Conservation (phyloP, 2,888 invertebrate genomes). For the Drosophila macrospina region DNA sequence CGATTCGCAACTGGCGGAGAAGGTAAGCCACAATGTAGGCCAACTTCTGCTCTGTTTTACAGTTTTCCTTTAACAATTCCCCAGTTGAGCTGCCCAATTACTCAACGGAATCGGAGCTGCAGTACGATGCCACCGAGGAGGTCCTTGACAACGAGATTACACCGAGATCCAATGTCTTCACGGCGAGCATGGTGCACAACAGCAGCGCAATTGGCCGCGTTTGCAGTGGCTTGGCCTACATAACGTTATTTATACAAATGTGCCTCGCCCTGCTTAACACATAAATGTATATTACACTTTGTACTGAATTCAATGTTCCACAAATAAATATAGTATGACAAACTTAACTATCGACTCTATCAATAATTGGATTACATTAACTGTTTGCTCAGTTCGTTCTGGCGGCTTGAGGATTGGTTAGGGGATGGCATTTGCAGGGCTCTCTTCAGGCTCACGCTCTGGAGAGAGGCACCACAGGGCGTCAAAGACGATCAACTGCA, state of each 20-base stretch:
- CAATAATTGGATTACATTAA: neutral
- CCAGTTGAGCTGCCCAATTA: constrained; percentile 84
- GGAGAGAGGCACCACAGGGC: constrained; percentile 40
- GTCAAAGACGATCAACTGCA: constrained; percentile 49
- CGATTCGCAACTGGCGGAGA: constrained; percentile 92
- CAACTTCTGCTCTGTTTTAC: neutral
- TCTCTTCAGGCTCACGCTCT: constrained; percentile 31
- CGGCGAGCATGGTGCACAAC: constrained; percentile 64
- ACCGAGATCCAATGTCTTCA: constrained; percentile 65
- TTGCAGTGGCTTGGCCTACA: constrained; percentile 24
- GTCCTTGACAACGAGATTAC: constrained; percentile 77
- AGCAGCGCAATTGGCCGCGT: constrained; percentile 26
- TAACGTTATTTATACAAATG: constrained; percentile 18
- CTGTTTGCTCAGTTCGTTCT: neutral
- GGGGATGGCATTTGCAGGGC: neutral
- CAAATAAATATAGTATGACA: constrained; percentile 36
- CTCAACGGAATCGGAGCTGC: constrained; percentile 84
- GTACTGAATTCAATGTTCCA: constrained; percentile 59
- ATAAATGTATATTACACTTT: constrained; percentile 24
- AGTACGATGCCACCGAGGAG: constrained; percentile 72
- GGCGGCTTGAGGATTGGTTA: neutral
- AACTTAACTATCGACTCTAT: neutral
- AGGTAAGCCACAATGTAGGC: constrained; percentile 87
- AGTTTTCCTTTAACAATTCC: neutral
- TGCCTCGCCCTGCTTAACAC: constrained; percentile 20